Base-by-base conservation (phyloP, 2,113 vertebrate species). In the Panurus biarmicus region DNA sequence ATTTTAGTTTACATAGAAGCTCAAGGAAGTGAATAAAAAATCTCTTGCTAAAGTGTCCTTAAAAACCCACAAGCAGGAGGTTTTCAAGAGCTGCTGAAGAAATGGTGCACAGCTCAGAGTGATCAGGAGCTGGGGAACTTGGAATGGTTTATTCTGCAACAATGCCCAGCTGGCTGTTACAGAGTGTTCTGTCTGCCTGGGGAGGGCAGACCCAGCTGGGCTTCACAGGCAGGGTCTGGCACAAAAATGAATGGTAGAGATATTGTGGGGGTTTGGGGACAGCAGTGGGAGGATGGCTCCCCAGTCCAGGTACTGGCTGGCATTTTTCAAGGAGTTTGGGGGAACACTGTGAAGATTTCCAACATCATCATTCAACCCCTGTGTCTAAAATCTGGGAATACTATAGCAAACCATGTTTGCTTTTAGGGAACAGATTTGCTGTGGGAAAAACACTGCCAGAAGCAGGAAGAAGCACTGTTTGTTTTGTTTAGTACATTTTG, bases 381-480 rank as follows among this genome's bases (percentile, higher is more conserved):
- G 57, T 0, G 0, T 29, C 31, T 85, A 13, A 78, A 56, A 69
- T 31, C 40, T 57, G 40, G 31, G 62, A 89, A 36, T 60, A 7
- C 42, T 50, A 21, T 48, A 82, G 77, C 65, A 75, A 64, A 19
- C 36, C 5, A 0, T 61, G 50, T 69, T 85, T 94, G 86, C 45
- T 76, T 72, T 69, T 22, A 69, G 64, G 36, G 76, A 89, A 40
- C 50, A 61, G 66, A 85, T 83, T 60, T 76, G 86, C 75, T 90
- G 60, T 67, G 90, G 78, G 78, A 56, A 89, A 82, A 81, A 38
- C 47, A 73, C 60, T 50, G 12, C 24, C 77, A 82, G 85, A 88
- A 90, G 73, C 88, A 90, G 93, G 91, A 92, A 87, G 85, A 35
- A 89, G 48, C 70, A 24, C 14, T 71, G 74, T 87, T 94, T 93